These are phyloP conservation scores for Mercenaria mercenaria DNA, from an alignment of 1,140 invertebrate genomes.

Conservation along the genomic window DNA sequence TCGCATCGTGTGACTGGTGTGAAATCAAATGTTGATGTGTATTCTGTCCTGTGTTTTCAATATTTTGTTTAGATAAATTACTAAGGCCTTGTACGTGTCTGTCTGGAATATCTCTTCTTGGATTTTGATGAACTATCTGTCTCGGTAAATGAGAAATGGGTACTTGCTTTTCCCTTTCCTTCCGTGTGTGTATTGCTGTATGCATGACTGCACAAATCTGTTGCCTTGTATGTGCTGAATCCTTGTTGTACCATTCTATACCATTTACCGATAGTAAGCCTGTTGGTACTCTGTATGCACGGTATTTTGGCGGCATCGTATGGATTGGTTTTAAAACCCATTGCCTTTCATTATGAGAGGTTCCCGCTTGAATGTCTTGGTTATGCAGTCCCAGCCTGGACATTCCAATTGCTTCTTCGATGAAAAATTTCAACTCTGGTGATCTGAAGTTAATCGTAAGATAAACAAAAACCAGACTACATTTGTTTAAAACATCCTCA, in stretches of 20 bases:
- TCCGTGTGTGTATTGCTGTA: neutral
- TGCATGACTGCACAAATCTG: neutral
- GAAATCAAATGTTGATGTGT: neutral
- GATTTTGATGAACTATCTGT: neutral
- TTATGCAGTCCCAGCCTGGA: neutral
- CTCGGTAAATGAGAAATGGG: neutral
- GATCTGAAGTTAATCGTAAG: conserved; percentile 14
- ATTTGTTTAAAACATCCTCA: conserved; percentile 30
- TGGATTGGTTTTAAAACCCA: conserved; percentile 44
- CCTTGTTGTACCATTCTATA: conserved; percentile 50
- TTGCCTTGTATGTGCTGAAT: conserved; percentile 8
- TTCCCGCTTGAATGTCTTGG: neutral
- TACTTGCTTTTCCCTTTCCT: neutral
- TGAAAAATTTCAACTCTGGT: conserved; percentile 4
- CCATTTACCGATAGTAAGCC: conserved; percentile 15
- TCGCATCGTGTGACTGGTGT: neutral
- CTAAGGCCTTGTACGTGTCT: too few species aligned
- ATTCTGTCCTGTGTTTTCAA: neutral
- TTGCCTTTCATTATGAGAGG: neutral
- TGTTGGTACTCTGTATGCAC: neutral
- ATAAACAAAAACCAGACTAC: conserved; percentile 36
- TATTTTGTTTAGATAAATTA: neutral
- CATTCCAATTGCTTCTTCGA: conserved; percentile 35
- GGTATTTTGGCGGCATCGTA: neutral
- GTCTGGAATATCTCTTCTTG: too few species aligned